Base-by-base conservation (phyloP, 1,140 invertebrate genomes). In the Musca domestica region DNA sequence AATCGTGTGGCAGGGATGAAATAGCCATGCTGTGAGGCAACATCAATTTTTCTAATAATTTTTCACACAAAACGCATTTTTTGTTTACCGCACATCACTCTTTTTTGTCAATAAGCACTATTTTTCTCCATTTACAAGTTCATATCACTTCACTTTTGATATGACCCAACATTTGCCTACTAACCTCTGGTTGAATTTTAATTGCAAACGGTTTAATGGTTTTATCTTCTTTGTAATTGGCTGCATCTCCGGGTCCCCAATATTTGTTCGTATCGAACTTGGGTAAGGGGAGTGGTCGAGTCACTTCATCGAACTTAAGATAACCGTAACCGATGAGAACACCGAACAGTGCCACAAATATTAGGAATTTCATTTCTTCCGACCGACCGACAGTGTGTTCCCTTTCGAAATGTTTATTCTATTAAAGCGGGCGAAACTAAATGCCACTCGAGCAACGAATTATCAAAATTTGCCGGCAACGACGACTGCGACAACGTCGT, bases 191-290 rank as follows among this genome's bases (percentile, higher is more conserved):
- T 22, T 68, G 22, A 23, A 63, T 25, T 54, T 64, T 15, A 17
- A 80, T 46, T 15, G 64, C 67, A 48, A 74, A 76, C 20, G 76
- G 75, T 64, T 75, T 71, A 30, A 82, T 72, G 34, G 71, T 70
- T 48, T 58, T 68, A 61, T 81, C 74, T 48, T 76, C 71, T 56
- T 71, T 68, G 27, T 75, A 78, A 56, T 74, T 70, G 20, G 71
- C 68, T 19, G n/a, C 74, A 46, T 76, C 69, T 1, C 77, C 80
- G 0, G 67, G 73, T 14, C 80, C 80, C 80, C 80, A 82, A 58
- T 80, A 82, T 4, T 70, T 74, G 17, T 78, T 71, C 20, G 75
- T 73, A 61, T 78, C 73, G n/a, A 76, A 71, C 61, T 77, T 68
- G 1, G 80, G 80, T 47, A 71, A 71, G 15, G 76, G 75, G 63